Conservation (phyloP, 2,113 vertebrate species). For the Mesitornis unicolor region DNA sequence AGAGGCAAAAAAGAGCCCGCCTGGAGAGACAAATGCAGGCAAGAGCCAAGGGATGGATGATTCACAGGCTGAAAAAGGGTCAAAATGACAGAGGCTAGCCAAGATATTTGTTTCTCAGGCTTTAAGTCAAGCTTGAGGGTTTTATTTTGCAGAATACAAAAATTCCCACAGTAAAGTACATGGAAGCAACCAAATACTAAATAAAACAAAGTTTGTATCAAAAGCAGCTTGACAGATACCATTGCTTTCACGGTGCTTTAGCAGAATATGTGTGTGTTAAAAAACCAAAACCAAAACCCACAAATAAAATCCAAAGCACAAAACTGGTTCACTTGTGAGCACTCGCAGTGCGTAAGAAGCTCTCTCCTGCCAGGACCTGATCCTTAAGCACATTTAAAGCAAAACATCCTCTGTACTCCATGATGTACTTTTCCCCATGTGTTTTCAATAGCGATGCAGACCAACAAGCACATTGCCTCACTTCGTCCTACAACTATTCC, state of each 20-base stretch:
- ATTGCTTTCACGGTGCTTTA: not conserved
- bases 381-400: not conserved
- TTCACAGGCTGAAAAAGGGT: conserved; percentile 15
- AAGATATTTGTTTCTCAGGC: not conserved
- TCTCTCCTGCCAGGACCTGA: not conserved
- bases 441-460: not conserved
- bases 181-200: not conserved
- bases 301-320: too few species aligned
- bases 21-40: not conserved
- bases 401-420: not conserved
- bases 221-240: not conserved
- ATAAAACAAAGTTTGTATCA: not conserved
- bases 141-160: not conserved
- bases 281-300: too few species aligned
- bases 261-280: too few species aligned
- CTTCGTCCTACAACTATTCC: not conserved
- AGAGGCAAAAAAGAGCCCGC: not conserved
- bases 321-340: too few species aligned
- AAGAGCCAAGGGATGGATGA: conserved; percentile 11
- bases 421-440: not conserved
- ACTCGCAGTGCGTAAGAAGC: not conserved
- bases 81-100: not conserved
- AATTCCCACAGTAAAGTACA: not conserved
- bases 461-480: not conserved
- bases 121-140: not conserved